A percentile compares a stretch with the other conserved stretches of the same genome.
Evolutionary conservation across 2,888 invertebrate species (phyloP).

Genomic region (Odontothrips loti): DNA sequence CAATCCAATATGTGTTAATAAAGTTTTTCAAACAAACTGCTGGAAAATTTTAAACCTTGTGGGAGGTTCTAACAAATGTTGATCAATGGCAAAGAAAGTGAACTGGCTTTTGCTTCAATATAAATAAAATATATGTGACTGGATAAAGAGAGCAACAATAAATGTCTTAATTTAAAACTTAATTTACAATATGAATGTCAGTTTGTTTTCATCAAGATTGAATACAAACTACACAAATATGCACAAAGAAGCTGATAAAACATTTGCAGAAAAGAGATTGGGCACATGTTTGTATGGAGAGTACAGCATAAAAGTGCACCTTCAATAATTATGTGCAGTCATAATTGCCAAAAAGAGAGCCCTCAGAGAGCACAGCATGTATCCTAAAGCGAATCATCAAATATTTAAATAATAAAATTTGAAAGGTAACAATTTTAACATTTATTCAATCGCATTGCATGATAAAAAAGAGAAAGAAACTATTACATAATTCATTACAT

Average conservation of each 20-base stretch:
- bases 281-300: not conserved
- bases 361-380: not conserved
- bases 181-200: not conserved
- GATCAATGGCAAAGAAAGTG: not conserved
- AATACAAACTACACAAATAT: slow-evolving; percentile 1
- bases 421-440: slow-evolving; percentile 21
- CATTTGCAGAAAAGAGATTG: not conserved
- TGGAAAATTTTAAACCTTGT: not conserved
- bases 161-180: not conserved
- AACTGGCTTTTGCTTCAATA: slow-evolving; percentile 8
- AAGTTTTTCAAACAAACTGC: too few species aligned
- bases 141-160: not conserved
- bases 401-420: slow-evolving; percentile 19
- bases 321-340: not conserved
- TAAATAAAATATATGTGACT: slow-evolving; percentile 20
- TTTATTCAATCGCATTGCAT: slow-evolving; percentile 13
- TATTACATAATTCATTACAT: slow-evolving; percentile 3
- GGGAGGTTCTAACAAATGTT: not conserved
- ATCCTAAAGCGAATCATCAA: not conserved
- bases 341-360: not conserved
- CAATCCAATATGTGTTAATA: not conserved
- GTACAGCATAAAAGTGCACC: not conserved
- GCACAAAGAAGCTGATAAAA: slow-evolving; percentile 12
- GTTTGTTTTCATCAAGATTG: not conserved
- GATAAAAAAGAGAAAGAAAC: not conserved